phyloP scores from a whole-genome alignment of 2,888 invertebrate genomes.

The Chaitophorus viminalis region DNA sequence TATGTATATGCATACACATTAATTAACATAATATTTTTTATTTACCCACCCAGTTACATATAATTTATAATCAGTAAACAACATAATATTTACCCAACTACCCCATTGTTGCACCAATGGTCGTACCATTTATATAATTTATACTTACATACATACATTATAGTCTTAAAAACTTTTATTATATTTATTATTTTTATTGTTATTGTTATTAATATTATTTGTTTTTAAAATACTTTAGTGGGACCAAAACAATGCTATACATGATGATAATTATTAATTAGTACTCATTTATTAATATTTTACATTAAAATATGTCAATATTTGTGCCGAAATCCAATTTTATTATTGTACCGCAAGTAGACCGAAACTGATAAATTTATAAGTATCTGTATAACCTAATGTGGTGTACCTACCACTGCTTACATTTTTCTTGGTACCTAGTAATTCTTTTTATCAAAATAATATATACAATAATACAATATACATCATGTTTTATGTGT shows the following conservation, averaged over 20 bases:
- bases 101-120: neutral
- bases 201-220: neutral
- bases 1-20: neutral
- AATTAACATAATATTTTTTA: neutral
- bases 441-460: neutral
- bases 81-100: neutral
- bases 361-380: neutral
- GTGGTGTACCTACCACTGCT: neutral
- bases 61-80: neutral
- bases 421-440: neutral
- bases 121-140: neutral
- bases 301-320: neutral
- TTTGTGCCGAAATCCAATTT: too few relatives aligned
- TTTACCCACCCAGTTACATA: neutral
- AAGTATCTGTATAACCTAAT: neutral
- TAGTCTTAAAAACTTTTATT: neutral
- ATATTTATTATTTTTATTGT: constrained; percentile 4
- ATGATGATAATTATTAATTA: neutral
- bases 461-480: neutral
- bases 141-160: neutral
- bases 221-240: constrained; percentile 2
- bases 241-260: constrained; percentile 1
- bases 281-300: neutral
- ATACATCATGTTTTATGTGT: neutral
- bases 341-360: too few relatives aligned